phyloP scores from a whole-genome alignment of 2,797 vertebrate species.

The Sebastes hubbsi region DNA sequence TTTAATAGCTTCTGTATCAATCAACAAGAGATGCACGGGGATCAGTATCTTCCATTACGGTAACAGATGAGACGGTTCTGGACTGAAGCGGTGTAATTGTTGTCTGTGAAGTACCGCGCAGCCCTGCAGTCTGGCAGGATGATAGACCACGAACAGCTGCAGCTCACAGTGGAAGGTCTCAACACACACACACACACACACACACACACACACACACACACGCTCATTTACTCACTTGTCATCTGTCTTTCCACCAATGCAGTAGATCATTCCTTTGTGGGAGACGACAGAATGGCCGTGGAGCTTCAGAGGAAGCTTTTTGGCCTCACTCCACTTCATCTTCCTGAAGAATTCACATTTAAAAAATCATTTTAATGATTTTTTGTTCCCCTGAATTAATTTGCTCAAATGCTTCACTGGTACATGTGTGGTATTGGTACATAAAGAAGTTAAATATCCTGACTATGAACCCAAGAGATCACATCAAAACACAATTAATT shows the following conservation, averaged over 20 bases:
- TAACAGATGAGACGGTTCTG: not conserved
- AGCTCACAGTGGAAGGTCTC: slow-evolving; percentile 12
- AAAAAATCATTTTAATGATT: not conserved
- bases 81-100: slow-evolving; percentile 6
- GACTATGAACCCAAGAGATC: not conserved
- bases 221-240: slow-evolving; percentile 89
- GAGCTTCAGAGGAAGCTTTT: slow-evolving; percentile 94
- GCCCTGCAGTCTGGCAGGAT: slow-evolving; percentile 31
- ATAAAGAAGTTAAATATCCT: not conserved
- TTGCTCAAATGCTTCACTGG: not conserved
- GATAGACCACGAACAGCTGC: slow-evolving; percentile 65
- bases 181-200: slow-evolving; percentile 18
- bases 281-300: slow-evolving; percentile 95
- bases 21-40: not conserved
- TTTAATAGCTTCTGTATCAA: not conserved
- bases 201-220: slow-evolving; percentile 20
- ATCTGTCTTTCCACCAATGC: slow-evolving; percentile 97
- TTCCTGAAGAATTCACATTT: slow-evolving; percentile 75
- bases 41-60: not conserved
- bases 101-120: slow-evolving; percentile 1
- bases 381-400: not conserved
- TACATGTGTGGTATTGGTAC: not conserved
- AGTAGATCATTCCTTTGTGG: slow-evolving; percentile 91
- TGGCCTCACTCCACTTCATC: slow-evolving; percentile 92
- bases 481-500: not conserved